These are phyloP conservation scores for Hoplias malabaricus DNA, from an alignment of 2,113 vertebrate genomes.

Conservation along the genomic window DNA sequence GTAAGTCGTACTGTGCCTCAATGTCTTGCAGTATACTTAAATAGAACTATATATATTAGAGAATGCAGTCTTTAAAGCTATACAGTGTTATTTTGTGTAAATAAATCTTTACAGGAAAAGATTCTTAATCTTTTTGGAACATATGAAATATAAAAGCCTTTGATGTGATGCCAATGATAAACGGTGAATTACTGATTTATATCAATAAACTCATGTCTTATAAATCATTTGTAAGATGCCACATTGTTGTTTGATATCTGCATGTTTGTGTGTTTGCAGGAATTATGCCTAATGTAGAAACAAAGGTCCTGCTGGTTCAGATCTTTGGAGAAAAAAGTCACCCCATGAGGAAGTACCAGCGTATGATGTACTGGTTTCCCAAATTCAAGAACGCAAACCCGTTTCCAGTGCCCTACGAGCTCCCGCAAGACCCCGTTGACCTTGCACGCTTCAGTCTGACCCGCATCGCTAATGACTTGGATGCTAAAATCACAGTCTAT, in stretches of 20 bases:
- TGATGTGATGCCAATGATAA: too few relatives aligned
- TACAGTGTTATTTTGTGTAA: too few relatives aligned
- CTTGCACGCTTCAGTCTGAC: conserved; percentile 75
- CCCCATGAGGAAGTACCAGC: conserved; percentile 82
- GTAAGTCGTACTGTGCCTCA: too few relatives aligned
- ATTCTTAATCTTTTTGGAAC: too few relatives aligned
- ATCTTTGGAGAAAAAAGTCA: conserved; percentile 83
- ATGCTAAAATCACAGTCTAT: conserved; percentile 76
- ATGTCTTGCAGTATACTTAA: too few relatives aligned
- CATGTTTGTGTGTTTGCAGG: conserved; percentile 64
- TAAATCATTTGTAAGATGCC: background rate
- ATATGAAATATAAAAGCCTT: background rate
- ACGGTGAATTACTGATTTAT: background rate
- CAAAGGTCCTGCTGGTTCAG: conserved; percentile 81
- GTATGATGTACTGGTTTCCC: conserved; percentile 87
- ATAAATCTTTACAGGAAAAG: too few relatives aligned
- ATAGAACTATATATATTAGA: too few relatives aligned
- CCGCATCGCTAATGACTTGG: conserved; percentile 77
- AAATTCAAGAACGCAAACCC: conserved; percentile 81
- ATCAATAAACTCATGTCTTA: background rate
- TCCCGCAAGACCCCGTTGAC: conserved; percentile 78
- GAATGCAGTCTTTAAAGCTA: too few relatives aligned
- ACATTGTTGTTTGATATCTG: background rate
- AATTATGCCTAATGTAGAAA: conserved; percentile 80
- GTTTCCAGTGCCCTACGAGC: conserved; percentile 73